Percentiles rank a stretch among this genome's conserved stretches.
Conservation (phyloP, 2,888 invertebrate genomes). For the Lottia scabra region DNA sequence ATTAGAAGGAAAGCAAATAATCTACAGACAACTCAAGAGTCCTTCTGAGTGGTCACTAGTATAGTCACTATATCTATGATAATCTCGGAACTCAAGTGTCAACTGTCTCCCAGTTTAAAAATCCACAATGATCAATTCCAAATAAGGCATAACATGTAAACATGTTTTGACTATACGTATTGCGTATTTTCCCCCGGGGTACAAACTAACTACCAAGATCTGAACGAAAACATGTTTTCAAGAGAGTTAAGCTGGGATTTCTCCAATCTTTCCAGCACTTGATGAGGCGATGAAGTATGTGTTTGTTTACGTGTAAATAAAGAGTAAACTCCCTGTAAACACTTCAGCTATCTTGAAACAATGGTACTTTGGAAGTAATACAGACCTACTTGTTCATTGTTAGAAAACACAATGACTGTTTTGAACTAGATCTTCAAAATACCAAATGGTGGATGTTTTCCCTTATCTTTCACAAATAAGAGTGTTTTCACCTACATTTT, state of each 20-base stretch:
- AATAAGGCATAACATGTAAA: not conserved
- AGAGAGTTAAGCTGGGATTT: not conserved
- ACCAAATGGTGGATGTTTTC: too few relatives aligned
- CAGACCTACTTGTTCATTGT: constrained; percentile 4
- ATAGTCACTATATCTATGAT: too few relatives aligned
- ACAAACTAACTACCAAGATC: not conserved
- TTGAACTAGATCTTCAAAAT: too few relatives aligned
- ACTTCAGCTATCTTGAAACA: not conserved
- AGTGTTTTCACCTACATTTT: too few relatives aligned
- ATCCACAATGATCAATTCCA: not conserved
- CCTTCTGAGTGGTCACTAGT: too few relatives aligned
- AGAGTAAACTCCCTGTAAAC: not conserved
- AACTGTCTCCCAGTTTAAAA: too few relatives aligned
- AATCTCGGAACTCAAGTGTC: too few relatives aligned
- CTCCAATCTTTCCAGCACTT: not conserved
- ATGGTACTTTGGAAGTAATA: not conserved
- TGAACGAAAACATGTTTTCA: not conserved
- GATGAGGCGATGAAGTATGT: not conserved
- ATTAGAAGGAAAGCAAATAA: too few relatives aligned
- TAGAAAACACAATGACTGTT: not conserved
- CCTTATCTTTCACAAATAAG: too few relatives aligned
- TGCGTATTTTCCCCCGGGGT: not conserved
- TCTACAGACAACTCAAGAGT: too few relatives aligned
- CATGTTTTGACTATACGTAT: not conserved
- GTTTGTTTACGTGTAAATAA: constrained; percentile 1